These are phyloP conservation scores for Drosophila subsilvestris DNA, from an alignment of 2,888 invertebrate species.

Conservation along the genomic window DNA sequence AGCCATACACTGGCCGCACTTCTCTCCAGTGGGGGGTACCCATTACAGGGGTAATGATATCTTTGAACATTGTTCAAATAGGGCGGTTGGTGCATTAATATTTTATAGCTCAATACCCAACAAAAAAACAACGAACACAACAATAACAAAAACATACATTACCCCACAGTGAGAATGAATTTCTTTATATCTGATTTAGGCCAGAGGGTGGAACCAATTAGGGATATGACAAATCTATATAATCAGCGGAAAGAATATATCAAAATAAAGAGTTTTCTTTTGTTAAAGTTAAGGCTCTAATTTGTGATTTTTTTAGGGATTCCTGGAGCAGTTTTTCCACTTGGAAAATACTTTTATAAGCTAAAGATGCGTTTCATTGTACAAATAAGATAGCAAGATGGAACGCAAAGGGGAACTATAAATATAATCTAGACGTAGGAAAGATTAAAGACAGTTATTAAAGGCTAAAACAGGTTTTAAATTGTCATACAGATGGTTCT, in stretches of 20 bases:
- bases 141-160: background rate
- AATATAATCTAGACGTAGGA: background rate
- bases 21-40: slow-evolving; percentile 7
- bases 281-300: background rate
- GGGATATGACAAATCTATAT: background rate
- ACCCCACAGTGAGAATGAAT: background rate
- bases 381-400: background rate
- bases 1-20: slow-evolving; percentile 7
- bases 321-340: too few relatives aligned
- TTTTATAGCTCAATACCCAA: slow-evolving; percentile 17
- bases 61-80: background rate
- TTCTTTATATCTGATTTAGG: background rate
- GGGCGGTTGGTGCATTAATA: slow-evolving; percentile 16
- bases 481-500: background rate
- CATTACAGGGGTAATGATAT: background rate
- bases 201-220: background rate
- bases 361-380: background rate
- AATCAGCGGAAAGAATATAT: background rate
- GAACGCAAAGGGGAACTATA: background rate
- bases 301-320: background rate
- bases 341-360: too few relatives aligned
- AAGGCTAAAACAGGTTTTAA: background rate
- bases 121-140: background rate
- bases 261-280: background rate
- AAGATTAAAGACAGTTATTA: background rate